Evolutionary conservation across 1,140 invertebrate genomes (phyloP), one percentile per base, ranked within the genome.

Genomic region (Globodera rostochiensis): DNA sequence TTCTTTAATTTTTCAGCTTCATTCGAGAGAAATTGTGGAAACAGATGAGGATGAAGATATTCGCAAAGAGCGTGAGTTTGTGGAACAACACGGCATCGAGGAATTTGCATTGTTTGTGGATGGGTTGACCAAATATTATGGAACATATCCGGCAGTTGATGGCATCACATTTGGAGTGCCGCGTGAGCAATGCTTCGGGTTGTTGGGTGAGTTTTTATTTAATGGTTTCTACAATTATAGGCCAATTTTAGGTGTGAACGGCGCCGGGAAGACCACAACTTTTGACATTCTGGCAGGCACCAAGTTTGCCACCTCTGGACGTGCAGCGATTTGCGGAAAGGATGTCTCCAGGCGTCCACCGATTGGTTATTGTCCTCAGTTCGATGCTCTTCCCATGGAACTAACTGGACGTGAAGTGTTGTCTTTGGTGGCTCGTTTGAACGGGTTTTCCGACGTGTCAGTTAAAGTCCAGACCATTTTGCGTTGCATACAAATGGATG

Each of bases 231-330:
- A 71, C n/a, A 25, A 11, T 36, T 45, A 7, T 11, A 15, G 9
- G 0, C 25, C 66, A 69, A 60, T 9, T 87, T 50, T n/a, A 84
- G 84, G 85, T 50, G 86, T 86, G 3, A 86, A 86, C 57, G 85
- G 85, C n/a, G 86, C 85, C 21, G 85, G 85, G 7, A 86, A 86
- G 57, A 86, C 85, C 4, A 83, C 85, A n/a, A 87, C 86, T 8
- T 86, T 86, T 53, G 77, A 86, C 76, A 86, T 86, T 73, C 60
- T 87, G 9, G 85, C 85, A 19, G 85, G 85, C 21, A 66, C 60
- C 2, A 45, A 57, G 13, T 75, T 87, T 8, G 74, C 86, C 7
- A 75, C 80, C 7, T 53, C 86, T 13, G 85, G 85, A 15, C 19
- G 49, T 45, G 85, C 86, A 13, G 21, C 70, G 15, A 70, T 86